phyloP scores from a whole-genome alignment of 2,113 vertebrate species.

The Thermophis baileyi region DNA sequence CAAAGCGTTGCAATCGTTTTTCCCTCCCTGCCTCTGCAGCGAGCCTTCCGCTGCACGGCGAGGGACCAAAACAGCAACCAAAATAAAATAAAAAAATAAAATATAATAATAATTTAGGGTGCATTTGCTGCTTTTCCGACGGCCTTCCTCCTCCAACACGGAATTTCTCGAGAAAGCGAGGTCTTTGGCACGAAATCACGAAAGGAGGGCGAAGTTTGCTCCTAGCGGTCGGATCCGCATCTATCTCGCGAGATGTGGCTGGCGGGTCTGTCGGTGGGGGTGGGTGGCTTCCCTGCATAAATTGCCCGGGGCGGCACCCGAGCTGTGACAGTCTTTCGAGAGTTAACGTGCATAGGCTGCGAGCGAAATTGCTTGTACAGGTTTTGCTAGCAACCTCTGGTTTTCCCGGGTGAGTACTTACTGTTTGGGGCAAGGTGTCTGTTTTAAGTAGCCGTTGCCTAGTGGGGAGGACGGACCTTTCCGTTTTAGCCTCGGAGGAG shows the following conservation, averaged over 20 bases:
- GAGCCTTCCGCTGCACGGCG: background rate
- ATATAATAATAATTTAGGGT: too few species aligned
- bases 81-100: background rate
- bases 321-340: accelerated
- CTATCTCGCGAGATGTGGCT: slow-evolving; percentile 41
- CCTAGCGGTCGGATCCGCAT: background rate
- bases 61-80: background rate
- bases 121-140: too few species aligned
- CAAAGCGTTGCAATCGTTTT: background rate
- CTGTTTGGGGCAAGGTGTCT: accelerated
- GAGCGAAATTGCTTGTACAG: accelerated
- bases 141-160: background rate
- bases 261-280: too few species aligned
- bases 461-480: background rate
- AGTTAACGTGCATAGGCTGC: accelerated
- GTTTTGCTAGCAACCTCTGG: accelerated
- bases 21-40: background rate
- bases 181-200: background rate
- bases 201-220: background rate
- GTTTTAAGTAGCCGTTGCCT: background rate
- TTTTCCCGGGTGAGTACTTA: slow-evolving; percentile 15
- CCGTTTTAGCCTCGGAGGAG: background rate
- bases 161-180: background rate
- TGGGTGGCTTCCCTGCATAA: slow-evolving; percentile 23
- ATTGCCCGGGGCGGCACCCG: background rate